These are phyloP conservation scores for Nasua narica DNA, from an alignment of 2,797 vertebrate genomes.

Conservation along the genomic window DNA sequence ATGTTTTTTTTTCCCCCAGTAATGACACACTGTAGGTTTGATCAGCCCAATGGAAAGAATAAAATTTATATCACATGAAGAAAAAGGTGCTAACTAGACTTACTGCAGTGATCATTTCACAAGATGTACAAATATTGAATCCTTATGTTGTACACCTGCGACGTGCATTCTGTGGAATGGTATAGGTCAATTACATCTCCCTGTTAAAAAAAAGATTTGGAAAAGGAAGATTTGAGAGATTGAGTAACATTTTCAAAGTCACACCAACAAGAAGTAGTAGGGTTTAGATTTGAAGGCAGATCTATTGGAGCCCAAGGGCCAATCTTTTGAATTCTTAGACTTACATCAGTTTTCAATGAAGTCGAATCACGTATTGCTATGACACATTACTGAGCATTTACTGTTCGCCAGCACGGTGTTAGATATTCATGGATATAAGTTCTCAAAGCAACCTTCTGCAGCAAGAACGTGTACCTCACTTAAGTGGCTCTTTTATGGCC, in stretches of 20 bases:
- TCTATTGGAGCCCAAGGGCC: neutral
- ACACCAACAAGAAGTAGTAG: neutral
- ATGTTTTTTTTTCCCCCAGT: neutral
- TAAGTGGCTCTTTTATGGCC: no score
- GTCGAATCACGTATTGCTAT: neutral
- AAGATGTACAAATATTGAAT: neutral
- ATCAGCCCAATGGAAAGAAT: neutral
- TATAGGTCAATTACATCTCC: neutral
- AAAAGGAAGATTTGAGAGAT: neutral
- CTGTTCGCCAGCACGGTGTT: neutral
- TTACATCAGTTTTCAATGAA: neutral
- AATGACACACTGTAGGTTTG: neutral
- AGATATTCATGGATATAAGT: neutral
- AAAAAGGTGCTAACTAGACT: neutral
- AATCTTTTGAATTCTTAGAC: neutral
- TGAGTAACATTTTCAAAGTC: neutral
- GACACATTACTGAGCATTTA: neutral
- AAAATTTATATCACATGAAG: neutral
- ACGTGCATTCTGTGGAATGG: neutral
- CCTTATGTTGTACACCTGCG: neutral
- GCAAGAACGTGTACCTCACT: neutral
- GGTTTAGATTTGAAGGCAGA: neutral
- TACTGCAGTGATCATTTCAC: neutral
- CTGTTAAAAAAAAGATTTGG: neutral
- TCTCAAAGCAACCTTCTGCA: neutral